Base-by-base conservation (phyloP, 2,113 vertebrate species). In the Gadus chalcogrammus region DNA sequence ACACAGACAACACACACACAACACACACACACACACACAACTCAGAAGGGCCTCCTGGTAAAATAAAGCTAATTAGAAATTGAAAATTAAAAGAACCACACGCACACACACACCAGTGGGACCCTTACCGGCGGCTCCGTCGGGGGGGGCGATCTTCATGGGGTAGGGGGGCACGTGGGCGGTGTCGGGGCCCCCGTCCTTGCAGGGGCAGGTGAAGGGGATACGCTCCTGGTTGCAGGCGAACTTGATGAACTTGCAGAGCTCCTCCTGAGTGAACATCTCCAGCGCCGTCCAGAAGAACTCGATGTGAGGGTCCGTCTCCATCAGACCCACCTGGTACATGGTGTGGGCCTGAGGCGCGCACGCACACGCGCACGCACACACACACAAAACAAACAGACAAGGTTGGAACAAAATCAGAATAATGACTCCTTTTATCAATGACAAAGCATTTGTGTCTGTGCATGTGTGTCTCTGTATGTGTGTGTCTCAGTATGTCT, bases 321-420 rank as follows among this genome's bases (percentile, higher is more conserved):
- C 97, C 97, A 99, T 99, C 80, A 99, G 88, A 2, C 97, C 97
- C 75, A 98, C 97, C 87, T 99, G 97, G 86, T 99, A 99, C 97
- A 99, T 99, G 76, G 97, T 99, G 90, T 99, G 97, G 61, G 96
- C 96, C 97, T 99, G 56, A 12, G 42, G 6, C 69, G 13, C 42
- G 12, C 9, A 1, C 42, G 2, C 9, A 48, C 42, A 3, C 42
- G 12, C 42, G 13, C 42, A 13, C 38, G 4, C 38, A 42, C 38
- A 42, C 24, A 24, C 24, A 24, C 24, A 24, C 24, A 24, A 24
- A 24, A 24, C 24, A 24, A 24, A 24, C 1, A 24, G 22, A 24
- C n/a, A 20, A 24, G 24, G 24, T 24, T 24, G 24, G 24, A 24
- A 24, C 1, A 24, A 24, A 24, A 24, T 3, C 24, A 42, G 6